phyloP scores from a whole-genome alignment of 1,140 invertebrate genomes.

The Platorchestia sp. region DNA sequence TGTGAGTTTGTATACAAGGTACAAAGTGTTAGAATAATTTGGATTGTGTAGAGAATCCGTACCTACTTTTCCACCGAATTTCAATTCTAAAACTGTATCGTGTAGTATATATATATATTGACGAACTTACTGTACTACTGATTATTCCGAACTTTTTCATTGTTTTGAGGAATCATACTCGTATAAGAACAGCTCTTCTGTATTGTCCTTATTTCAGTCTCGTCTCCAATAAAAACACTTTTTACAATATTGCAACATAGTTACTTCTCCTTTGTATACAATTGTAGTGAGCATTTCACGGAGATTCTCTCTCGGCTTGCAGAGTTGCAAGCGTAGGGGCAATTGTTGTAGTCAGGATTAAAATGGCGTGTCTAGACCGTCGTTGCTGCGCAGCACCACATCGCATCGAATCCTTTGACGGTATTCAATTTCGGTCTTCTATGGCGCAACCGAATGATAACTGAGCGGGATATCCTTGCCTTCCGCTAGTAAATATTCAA shows the following conservation, averaged over 20 bases:
- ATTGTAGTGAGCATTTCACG: background rate
- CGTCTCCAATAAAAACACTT: background rate
- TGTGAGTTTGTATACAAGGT: too few species aligned
- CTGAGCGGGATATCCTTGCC: background rate
- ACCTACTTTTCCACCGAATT: too few species aligned
- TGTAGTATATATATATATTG: background rate
- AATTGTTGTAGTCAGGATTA: background rate
- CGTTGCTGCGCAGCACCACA: background rate
- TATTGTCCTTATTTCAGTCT: background rate
- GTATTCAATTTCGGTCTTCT: background rate
- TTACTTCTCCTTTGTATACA: too few species aligned
- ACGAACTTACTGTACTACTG: background rate
- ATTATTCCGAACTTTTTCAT: background rate
- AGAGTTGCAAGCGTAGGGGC: background rate
- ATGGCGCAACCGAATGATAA: background rate
- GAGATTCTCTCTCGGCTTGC: background rate
- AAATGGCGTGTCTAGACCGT: background rate
- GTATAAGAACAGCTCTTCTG: background rate
- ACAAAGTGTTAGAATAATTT: too few species aligned
- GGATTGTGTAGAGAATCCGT: too few species aligned
- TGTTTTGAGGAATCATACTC: background rate
- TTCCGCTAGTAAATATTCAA: background rate
- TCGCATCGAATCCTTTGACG: background rate
- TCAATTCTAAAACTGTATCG: background rate
- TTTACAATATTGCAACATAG: too few species aligned